A percentile compares a stretch with the other conserved stretches of the same genome.
Evolutionary conservation across 2,888 invertebrate genomes (phyloP).

Genomic region (Thysanoteuthis rhombus): DNA sequence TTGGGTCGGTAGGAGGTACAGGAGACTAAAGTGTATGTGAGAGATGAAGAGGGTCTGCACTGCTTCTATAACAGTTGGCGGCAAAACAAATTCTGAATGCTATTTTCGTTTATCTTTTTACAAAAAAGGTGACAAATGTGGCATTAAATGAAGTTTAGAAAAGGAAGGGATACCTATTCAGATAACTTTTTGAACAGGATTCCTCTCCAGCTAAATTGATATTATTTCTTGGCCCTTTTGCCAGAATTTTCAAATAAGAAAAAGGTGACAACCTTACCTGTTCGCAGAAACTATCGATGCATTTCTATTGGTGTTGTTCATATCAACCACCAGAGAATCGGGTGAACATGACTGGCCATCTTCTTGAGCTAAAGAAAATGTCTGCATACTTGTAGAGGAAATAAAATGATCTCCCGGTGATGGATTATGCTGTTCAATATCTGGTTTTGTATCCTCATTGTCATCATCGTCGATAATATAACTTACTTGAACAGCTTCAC

Average conservation of each 20-base stretch:
- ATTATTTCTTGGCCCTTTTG: too few species aligned
- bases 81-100: too few species aligned
- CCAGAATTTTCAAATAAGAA: not conserved
- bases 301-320: not conserved
- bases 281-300: not conserved
- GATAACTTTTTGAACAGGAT: too few species aligned
- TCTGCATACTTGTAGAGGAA: not conserved
- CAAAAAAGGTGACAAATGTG: too few species aligned
- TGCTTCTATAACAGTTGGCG: too few species aligned
- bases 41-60: too few species aligned
- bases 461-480: not conserved
- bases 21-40: too few species aligned
- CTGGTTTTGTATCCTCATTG: not conserved
- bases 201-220: too few species aligned
- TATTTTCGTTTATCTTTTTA: too few species aligned
- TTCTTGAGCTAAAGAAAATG: slow-evolving; percentile 18
- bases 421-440: slow-evolving; percentile 1
- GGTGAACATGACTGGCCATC: not conserved
- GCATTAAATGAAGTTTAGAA: too few species aligned
- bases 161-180: too few species aligned
- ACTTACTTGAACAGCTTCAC: not conserved
- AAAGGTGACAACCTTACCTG: not conserved
- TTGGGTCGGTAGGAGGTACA: too few species aligned
- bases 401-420: not conserved
- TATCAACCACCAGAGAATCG: not conserved